Base-by-base conservation (phyloP, 2,888 invertebrate genomes). In the Machimus atricapillus region DNA sequence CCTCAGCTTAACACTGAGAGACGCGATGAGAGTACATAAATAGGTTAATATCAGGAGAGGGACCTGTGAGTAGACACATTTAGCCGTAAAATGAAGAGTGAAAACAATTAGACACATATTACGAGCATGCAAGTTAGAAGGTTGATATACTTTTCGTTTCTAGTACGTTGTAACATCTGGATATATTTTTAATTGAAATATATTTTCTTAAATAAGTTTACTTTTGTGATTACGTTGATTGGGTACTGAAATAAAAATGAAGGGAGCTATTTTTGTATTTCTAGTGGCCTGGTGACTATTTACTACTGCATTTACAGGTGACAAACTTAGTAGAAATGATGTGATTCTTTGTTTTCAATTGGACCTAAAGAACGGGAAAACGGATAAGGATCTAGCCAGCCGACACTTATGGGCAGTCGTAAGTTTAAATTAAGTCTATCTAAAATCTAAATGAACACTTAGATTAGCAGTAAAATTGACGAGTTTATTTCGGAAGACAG, bases 61-160 rank as follows among this genome's bases (percentile, higher is more conserved):
- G 23, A 66, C 19, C 12, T 66, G 66, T 66, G 66, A 19, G 12
- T 52, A 66, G 27, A 27, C 23, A 52, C 52, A 52, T 66, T 56
- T 66, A 66, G 27, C 66, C 66, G 27, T 66, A 23, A 66, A 66
- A 16, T 52, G 52, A 46, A 46, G 43, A 34, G 31, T 79, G 46
- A 79, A 79, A 79, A 79, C 43, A 79, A 79, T 56, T 8, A 66
- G 31, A 27, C 52, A 52, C 52, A 79, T 79, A 79, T 79, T 79
- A 79, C 52, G 79, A 79, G 79, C 79, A 79, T 79, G 79, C 79
- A 46, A 79, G 79, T 79, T 79, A 79, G 79, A 79, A 79, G 52
- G 46, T 79, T 79, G 79, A 79, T 52, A 79, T 79, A 52, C 31
- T 78, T 79, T 52, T 79, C 79, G 52, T 79, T 79, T 79, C 52